A percentile compares a stretch with the other conserved stretches of the same genome.
Evolutionary conservation across 2,113 vertebrate species (phyloP).

Genomic region (Sialia sialis): DNA sequence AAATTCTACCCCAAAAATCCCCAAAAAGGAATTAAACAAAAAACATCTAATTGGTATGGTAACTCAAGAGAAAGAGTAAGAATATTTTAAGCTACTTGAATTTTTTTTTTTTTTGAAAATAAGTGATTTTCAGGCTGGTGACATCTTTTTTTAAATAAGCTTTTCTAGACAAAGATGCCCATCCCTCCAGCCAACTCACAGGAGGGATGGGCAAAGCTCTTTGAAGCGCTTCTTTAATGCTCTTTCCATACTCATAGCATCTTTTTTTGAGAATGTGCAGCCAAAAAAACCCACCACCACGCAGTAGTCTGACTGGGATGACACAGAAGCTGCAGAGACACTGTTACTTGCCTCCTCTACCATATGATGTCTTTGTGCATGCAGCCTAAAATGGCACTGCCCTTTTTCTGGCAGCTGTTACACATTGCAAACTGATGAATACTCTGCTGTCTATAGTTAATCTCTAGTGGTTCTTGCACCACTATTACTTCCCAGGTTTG

Average conservation of each 20-base stretch:
- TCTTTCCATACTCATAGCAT: neutral
- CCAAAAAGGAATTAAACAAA: neutral
- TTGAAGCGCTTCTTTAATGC: neutral
- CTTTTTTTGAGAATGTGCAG: neutral
- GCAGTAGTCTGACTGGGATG: neutral
- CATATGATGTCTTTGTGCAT: neutral
- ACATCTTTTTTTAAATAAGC: neutral
- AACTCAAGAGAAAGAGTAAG: neutral
- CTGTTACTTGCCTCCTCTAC: neutral
- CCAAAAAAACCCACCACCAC: neutral
- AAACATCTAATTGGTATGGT: neutral
- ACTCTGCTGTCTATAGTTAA: neutral
- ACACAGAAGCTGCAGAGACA: neutral
- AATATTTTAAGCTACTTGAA: neutral
- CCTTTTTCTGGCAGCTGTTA: slow-evolving; percentile 28
- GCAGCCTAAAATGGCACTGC: neutral
- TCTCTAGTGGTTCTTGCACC: neutral
- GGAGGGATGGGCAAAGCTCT: too few species aligned
- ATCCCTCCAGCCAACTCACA: neutral
- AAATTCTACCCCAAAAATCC: neutral
- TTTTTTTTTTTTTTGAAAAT: neutral
- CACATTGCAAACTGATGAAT: slow-evolving; percentile 28
- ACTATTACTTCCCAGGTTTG: neutral
- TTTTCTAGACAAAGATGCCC: neutral
- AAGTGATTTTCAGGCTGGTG: neutral